Evolutionary conservation across 2,113 vertebrate species (phyloP).

Genomic region (Plestiodon gilberti): DNA sequence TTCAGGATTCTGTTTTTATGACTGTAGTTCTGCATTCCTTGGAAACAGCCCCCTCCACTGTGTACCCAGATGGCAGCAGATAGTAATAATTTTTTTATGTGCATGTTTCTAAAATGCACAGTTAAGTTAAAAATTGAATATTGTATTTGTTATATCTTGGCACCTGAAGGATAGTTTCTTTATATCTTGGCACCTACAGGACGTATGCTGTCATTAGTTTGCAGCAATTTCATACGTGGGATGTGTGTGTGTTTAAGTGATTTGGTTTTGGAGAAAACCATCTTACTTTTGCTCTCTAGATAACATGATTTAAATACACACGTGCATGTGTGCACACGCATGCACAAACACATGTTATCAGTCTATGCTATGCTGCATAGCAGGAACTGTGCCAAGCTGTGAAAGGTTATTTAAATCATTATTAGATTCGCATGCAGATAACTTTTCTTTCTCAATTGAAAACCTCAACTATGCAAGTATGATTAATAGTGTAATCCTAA

Average conservation of each 20-base stretch:
- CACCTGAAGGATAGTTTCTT: neutral
- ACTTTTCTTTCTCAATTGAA: slow-evolving; percentile 44
- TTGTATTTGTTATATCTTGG: neutral
- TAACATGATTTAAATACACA: neutral
- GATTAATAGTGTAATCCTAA: neutral
- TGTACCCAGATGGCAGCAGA: neutral
- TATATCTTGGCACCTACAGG: neutral
- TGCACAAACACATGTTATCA: neutral
- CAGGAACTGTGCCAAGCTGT: neutral
- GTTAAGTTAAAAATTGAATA: neutral
- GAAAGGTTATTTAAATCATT: slow-evolving; percentile 15
- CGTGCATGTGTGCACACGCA: too few relatives aligned
- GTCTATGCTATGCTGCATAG: neutral
- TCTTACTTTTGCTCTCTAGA: neutral
- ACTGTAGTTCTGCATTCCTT: neutral
- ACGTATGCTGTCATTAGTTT: neutral
- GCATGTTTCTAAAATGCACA: rapidly evolving
- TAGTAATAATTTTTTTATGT: neutral
- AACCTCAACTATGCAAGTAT: slow-evolving; percentile 55
- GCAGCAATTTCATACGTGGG: neutral
- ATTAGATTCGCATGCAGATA: neutral
- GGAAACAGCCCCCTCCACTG: neutral
- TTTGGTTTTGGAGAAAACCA: neutral
- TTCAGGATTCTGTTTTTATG: neutral
- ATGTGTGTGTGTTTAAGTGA: neutral